A percentile compares a stretch with the other conserved stretches of the same genome.
phyloP scores from a whole-genome alignment of 2,888 invertebrate genomes.

The Nymphalis c-album region DNA sequence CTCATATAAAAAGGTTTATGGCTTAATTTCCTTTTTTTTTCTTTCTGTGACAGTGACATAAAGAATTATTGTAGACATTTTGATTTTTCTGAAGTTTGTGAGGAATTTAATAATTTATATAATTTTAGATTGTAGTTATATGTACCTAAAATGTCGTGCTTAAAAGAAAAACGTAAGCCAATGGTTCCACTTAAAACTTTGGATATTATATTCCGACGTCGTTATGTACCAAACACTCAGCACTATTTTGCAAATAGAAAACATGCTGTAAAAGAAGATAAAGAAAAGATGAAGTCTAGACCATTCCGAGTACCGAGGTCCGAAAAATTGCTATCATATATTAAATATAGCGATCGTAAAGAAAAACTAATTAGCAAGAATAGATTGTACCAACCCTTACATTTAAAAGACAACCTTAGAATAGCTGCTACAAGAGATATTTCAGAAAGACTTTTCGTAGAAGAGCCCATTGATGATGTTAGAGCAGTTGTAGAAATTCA shows the following conservation, averaged over 20 bases:
- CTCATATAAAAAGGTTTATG: not conserved
- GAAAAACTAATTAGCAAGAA: slow-evolving; percentile 58
- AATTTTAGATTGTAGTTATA: slow-evolving; percentile 12
- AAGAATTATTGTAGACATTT: slow-evolving; percentile 7
- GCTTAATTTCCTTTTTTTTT: not conserved
- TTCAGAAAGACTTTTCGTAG: slow-evolving; percentile 80
- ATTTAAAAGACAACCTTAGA: slow-evolving; percentile 67
- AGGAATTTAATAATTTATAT: slow-evolving; percentile 8
- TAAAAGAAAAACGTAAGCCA: slow-evolving; percentile 64
- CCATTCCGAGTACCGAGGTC: slow-evolving; percentile 69
- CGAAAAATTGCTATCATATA: slow-evolving; percentile 71
- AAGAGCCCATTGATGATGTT: slow-evolving; percentile 78
- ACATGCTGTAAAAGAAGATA: slow-evolving; percentile 53
- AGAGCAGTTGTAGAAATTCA: slow-evolving; percentile 84
- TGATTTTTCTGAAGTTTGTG: slow-evolving; percentile 9
- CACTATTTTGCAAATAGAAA: slow-evolving; percentile 72
- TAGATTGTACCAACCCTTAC: slow-evolving; percentile 59
- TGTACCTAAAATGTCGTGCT: slow-evolving; percentile 55
- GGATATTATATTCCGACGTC: slow-evolving; percentile 72
- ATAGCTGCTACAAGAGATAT: slow-evolving; percentile 77
- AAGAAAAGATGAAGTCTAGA: slow-evolving; percentile 48
- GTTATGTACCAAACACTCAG: slow-evolving; percentile 72
- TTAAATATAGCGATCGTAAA: slow-evolving; percentile 71
- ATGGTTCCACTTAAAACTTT: slow-evolving; percentile 71
- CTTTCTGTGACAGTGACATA: slow-evolving; percentile 24